Percentiles rank a stretch among this genome's conserved stretches.
Evolutionary conservation across 2,888 invertebrate genomes (phyloP).

Genomic region (Cabera pusaria): DNA sequence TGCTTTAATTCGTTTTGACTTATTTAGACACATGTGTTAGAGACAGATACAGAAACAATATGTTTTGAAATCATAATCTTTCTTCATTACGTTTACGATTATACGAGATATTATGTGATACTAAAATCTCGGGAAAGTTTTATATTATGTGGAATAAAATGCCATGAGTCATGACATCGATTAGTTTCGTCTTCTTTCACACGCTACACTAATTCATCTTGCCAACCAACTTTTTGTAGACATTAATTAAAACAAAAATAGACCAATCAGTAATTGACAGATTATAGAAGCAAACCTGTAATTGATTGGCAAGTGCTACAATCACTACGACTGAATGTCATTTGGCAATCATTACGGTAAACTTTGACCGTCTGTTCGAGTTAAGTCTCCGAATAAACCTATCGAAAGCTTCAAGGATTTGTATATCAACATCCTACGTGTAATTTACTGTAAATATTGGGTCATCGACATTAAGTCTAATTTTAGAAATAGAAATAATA

Average conservation of each 20-base stretch:
- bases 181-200: constrained; percentile 27
- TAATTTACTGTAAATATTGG: constrained; percentile 42
- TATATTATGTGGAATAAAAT: too few species aligned
- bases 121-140: too few species aligned
- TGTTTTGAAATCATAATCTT: too few species aligned
- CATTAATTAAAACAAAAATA: constrained; percentile 34
- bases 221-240: constrained; percentile 34
- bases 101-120: too few species aligned
- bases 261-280: constrained; percentile 39
- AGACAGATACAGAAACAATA: too few species aligned
- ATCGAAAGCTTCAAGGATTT: constrained; percentile 2
- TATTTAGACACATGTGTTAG: too few species aligned
- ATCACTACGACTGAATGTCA: constrained; percentile 38
- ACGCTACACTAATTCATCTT: constrained; percentile 46
- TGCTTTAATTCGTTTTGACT: too few species aligned
- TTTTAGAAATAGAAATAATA: constrained; percentile 14
- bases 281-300: constrained; percentile 37
- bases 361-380: constrained; percentile 32
- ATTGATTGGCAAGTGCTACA: constrained; percentile 52
- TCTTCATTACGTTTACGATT: too few species aligned
- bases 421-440: constrained; percentile 7
- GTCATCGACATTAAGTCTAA: constrained; percentile 19
- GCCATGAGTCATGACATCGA: too few species aligned
- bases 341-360: constrained; percentile 45
- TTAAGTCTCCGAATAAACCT: constrained; percentile 16